phyloP scores from a whole-genome alignment of 2,888 invertebrate genomes.

The Heliconius hortense region DNA sequence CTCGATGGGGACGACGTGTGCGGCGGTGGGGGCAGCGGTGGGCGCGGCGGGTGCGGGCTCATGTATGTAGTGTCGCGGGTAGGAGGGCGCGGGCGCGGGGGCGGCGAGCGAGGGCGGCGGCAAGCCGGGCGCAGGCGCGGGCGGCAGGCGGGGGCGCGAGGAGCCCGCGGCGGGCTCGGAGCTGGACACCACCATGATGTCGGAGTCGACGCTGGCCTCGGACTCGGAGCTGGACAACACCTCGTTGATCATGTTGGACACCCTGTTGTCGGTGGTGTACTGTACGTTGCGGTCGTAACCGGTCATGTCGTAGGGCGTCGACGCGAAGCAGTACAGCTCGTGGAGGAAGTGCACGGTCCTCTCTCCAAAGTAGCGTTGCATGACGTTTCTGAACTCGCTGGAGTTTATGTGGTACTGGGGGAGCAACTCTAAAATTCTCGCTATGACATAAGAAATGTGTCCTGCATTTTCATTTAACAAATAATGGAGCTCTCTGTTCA shows the following conservation, averaged over 20 bases:
- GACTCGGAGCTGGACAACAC: slow-evolving; percentile 69
- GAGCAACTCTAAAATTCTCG: slow-evolving; percentile 86
- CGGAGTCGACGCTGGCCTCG: slow-evolving; percentile 64
- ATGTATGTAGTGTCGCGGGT: slow-evolving; percentile 59
- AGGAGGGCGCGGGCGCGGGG: slow-evolving; percentile 52
- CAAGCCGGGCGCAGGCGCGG: slow-evolving; percentile 49
- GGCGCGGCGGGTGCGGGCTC: slow-evolving; percentile 50
- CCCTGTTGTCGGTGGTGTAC: slow-evolving; percentile 82
- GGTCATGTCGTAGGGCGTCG: slow-evolving; percentile 92
- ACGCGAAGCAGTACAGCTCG: slow-evolving; percentile 92
- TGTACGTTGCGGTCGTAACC: slow-evolving; percentile 88
- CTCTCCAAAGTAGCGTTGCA: slow-evolving; percentile 86
- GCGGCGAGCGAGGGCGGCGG: slow-evolving; percentile 46
- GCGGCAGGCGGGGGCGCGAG: slow-evolving; percentile 50
- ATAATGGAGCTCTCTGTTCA: slow-evolving; percentile 92
- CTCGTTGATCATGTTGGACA: slow-evolving; percentile 82
- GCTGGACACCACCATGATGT: slow-evolving; percentile 66
- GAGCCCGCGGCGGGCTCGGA: slow-evolving; percentile 56
- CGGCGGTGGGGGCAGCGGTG: slow-evolving; percentile 50
- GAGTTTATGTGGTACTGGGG: slow-evolving; percentile 85
- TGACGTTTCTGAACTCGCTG: slow-evolving; percentile 85
- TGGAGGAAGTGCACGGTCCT: slow-evolving; percentile 94
- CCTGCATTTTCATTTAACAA: slow-evolving; percentile 85
- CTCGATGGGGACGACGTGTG: slow-evolving; percentile 71
- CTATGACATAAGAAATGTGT: slow-evolving; percentile 85